phyloP scores from a whole-genome alignment of 2,888 invertebrate species.

The Troglohyphantes excavatus region DNA sequence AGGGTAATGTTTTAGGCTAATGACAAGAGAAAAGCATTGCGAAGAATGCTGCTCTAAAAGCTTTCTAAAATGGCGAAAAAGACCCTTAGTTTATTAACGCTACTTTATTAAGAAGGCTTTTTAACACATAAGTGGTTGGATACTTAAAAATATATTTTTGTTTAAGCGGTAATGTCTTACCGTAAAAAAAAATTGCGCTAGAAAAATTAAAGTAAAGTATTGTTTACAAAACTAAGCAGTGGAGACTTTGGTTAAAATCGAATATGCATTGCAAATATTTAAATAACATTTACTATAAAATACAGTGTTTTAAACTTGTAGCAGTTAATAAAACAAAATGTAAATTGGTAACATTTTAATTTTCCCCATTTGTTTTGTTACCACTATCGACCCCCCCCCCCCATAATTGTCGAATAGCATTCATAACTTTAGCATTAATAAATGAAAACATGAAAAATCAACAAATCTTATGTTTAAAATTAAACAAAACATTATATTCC shows the following conservation, averaged over 20 bases:
- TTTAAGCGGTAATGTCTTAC: background rate
- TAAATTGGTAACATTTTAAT: too few relatives aligned
- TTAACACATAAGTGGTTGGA: background rate
- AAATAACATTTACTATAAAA: too few relatives aligned
- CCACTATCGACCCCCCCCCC: too few relatives aligned
- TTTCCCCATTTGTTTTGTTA: too few relatives aligned
- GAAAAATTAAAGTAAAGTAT: background rate
- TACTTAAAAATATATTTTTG: background rate
- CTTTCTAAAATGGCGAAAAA: conserved; percentile 31
- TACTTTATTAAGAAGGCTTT: conserved; percentile 5
- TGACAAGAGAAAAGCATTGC: conserved; percentile 39
- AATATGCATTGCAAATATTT: too few relatives aligned
- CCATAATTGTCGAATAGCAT: too few relatives aligned
- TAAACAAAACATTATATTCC: too few relatives aligned
- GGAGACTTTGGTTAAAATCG: background rate
- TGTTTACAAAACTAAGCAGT: background rate
- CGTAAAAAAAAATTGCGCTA: background rate
- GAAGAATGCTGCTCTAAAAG: conserved; percentile 40
- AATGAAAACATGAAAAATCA: too few relatives aligned
- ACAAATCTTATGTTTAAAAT: too few relatives aligned
- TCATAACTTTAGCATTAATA: too few relatives aligned
- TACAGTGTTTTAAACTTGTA: too few relatives aligned
- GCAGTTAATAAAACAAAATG: too few relatives aligned
- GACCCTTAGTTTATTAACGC: conserved; percentile 42
- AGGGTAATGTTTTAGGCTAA: conserved; percentile 46